A percentile compares a stretch with the other conserved stretches of the same genome.
These are phyloP conservation scores for Agonum fuliginosum DNA, from an alignment of 2,888 invertebrate genomes.

Conservation along the genomic window DNA sequence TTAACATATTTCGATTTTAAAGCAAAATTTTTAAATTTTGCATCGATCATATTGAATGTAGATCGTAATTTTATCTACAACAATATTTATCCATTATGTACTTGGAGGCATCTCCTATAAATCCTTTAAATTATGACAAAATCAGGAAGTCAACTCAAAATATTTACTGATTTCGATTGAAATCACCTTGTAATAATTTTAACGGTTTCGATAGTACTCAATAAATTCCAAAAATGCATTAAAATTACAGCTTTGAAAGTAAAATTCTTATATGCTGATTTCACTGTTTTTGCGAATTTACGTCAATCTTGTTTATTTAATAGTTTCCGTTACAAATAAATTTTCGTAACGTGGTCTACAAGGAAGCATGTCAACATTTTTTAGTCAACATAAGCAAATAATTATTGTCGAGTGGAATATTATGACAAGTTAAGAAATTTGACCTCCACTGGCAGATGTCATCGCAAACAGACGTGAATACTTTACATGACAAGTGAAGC, in stretches of 20 bases:
- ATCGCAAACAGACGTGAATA: constrained; percentile 38
- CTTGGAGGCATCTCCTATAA: no score
- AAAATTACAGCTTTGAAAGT: neutral
- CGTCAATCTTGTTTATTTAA: constrained; percentile 9
- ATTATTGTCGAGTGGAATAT: constrained; percentile 13
- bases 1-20: no score
- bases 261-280: neutral
- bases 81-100: no score
- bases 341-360: constrained; percentile 1
- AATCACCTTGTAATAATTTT: neutral
- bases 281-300: neutral
- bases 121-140: no score
- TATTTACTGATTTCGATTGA: neutral
- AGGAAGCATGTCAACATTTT: constrained; percentile 15
- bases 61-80: no score
- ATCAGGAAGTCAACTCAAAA: neutral
- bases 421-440: constrained; percentile 31
- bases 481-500: constrained; percentile 36
- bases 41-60: no score
- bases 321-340: constrained; percentile 6
- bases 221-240: neutral
- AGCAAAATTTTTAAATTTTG: no score
- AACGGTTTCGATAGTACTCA: neutral
- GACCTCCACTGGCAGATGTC: constrained; percentile 35
- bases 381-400: constrained; percentile 16